A percentile compares a stretch with the other conserved stretches of the same genome.
These are phyloP conservation scores for Aleiodes sp. DNA, from an alignment of 1,140 invertebrate genomes.

Conservation along the genomic window DNA sequence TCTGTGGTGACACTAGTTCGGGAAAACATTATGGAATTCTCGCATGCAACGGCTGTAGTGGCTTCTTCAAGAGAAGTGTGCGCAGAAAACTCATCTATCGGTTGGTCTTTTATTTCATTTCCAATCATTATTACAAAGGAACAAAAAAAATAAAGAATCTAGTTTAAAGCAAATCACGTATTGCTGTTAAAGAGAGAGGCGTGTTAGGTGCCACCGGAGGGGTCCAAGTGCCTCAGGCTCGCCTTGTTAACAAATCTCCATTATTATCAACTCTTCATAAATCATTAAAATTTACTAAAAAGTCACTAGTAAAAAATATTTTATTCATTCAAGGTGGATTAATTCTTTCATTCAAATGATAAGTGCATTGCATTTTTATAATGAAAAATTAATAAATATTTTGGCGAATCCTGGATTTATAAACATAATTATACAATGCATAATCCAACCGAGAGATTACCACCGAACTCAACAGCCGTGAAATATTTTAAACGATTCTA, in stretches of 20 bases:
- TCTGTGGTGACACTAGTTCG: conserved; percentile 96
- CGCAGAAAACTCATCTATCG: conserved; percentile 97
- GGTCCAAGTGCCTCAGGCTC: neutral
- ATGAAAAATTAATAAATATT: neutral
- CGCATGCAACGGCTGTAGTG: conserved; percentile 99
- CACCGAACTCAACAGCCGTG: conserved; percentile 32
- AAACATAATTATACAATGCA: conserved; percentile 28
- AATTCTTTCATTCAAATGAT: too few relatives aligned
- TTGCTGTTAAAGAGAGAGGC: neutral
- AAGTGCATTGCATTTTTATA: too few relatives aligned
- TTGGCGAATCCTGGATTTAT: neutral
- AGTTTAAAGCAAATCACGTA: neutral
- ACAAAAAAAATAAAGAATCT: neutral
- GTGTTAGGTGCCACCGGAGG: neutral
- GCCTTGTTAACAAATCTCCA: neutral
- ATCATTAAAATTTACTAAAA: neutral
- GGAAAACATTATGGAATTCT: conserved; percentile 99
- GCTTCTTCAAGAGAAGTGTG: conserved; percentile 98
- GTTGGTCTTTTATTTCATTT: conserved; percentile 65
- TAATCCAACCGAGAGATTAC: conserved; percentile 24
- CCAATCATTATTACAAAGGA: neutral
- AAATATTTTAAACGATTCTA: conserved; percentile 37
- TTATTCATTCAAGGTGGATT: too few relatives aligned
- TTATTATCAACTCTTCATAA: neutral
- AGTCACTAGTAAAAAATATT: too few relatives aligned